Evolutionary conservation across 2,888 invertebrate species (phyloP), one percentile per base, ranked within the genome.

Genomic region (Frankliniella intonsa): DNA sequence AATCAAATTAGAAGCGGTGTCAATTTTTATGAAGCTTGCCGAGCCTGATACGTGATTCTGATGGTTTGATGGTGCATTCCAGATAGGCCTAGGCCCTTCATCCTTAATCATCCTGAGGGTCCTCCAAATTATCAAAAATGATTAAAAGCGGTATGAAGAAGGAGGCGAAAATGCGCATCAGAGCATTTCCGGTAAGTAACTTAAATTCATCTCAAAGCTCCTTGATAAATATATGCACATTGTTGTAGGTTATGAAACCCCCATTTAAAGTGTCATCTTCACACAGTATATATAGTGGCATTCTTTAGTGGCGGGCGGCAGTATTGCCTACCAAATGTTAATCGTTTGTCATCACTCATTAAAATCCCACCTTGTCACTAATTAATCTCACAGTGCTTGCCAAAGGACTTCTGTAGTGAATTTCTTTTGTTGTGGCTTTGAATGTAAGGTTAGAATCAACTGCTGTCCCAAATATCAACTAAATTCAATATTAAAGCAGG

Each of bases 81-180:
- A 50, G 65, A 81, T 81, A 62, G 81, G 55, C 65, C 65, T 81
- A 62, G 50, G 50, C 81, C 51, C 55, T 19, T 17, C 65, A 50
- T 38, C 50, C 38, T 51, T 51, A 81, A 81, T 81, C 50, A 62
- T 25, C 50, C 49, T 51, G 51, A 19, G n/a, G 55, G 81, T 81
- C 55, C 19, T 10, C 8, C 1, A 55, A 38, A 55, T 19, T 22
- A 65, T 81, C 50, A 83, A 85, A 82, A 83, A 85, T 85, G 85
- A 86, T 87, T 86, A 87, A 87, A 85, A 90, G 92, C 88, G 91
- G 93, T 86, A 90, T 94, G 86, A 96, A 96, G 90, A 96, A 96
- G 90, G 96, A 96, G 90, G 94, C 94, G 91, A 98, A 98, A 91
- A 97, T 98, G 97, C 93, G 98, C 88, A 98, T 98, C 88, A 92